Base-by-base conservation (phyloP, 2,888 invertebrate genomes). In the Mesoligia furuncula region DNA sequence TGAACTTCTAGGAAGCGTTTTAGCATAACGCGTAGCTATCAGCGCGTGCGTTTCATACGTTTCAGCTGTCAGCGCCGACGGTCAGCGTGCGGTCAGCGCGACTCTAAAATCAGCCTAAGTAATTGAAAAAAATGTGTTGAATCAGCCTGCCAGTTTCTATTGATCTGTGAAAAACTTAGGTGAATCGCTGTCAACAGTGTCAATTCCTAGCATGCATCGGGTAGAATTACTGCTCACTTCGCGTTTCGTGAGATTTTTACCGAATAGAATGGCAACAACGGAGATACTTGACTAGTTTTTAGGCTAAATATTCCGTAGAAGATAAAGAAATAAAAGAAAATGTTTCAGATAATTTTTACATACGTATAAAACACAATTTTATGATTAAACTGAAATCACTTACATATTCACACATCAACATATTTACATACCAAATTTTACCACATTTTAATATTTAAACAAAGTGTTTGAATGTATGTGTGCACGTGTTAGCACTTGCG, bases 401-500 rank as follows among this genome's bases (percentile, higher is more conserved):
- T n/a, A n/a, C 17, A 24, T 31, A 48, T 51, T 31, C n/a, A 69
- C 11, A 36, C 11, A 69, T 1, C 36, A 36, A 36, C 11, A 36
- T 69, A 36, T 36, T 69, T n/a, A 36, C 17, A 4, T 20, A 36
- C 20, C 17, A 83, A 73, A 54, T 48, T 24, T 64, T n/a, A 13
- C 45, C 36, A 80, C 69, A 80, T 70, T 70, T 74, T 81, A 42
- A 72, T 67, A 62, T 80, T 81, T 57, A 74, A 84, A 70, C 20
- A 27, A 82, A 51, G 62, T 59, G 9, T 48, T 13, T 51, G 24
- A 20, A 66, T 66, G n/a, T 67, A 51, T n/a, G 3, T 48, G 8
- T 13, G 31, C 54, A 3, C 72, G 27, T 82, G 65, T 64, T 61
- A 59, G 85, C 87, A 84, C 85, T 87, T 72, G 71, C 68, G 51